Conservation (phyloP, 2,797 vertebrate species). For the Morus bassanus region DNA sequence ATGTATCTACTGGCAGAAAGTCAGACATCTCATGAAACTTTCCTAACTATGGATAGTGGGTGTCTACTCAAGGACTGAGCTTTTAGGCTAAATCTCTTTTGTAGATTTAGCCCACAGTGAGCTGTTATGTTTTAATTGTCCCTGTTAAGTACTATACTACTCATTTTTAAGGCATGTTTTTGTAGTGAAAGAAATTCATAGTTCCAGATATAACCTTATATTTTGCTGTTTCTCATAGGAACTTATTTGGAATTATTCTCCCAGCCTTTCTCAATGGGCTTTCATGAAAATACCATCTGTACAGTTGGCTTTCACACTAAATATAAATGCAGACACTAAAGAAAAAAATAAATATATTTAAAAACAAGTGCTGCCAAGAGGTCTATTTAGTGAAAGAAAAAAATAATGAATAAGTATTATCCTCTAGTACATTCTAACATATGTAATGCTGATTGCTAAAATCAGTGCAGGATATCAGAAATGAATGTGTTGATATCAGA, state of each 20-base stretch:
- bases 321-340: neutral
- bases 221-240: neutral
- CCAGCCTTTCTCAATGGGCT: neutral
- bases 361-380: neutral
- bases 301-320: neutral
- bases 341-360: neutral
- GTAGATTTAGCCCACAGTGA: neutral
- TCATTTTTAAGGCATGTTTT: neutral
- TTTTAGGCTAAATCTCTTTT: neutral
- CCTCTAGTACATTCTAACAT: neutral
- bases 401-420: neutral
- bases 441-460: neutral
- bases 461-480: neutral
- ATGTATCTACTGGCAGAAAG: neutral
- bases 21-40: neutral
- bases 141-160: neutral
- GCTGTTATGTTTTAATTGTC: neutral
- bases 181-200: neutral
- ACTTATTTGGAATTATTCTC: neutral
- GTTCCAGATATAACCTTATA: neutral
- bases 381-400: neutral
- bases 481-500: neutral
- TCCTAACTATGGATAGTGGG: neutral
- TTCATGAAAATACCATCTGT: constrained; percentile 6
- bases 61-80: neutral